phyloP scores from a whole-genome alignment of 2,797 vertebrate genomes.

The Brotula barbata region DNA sequence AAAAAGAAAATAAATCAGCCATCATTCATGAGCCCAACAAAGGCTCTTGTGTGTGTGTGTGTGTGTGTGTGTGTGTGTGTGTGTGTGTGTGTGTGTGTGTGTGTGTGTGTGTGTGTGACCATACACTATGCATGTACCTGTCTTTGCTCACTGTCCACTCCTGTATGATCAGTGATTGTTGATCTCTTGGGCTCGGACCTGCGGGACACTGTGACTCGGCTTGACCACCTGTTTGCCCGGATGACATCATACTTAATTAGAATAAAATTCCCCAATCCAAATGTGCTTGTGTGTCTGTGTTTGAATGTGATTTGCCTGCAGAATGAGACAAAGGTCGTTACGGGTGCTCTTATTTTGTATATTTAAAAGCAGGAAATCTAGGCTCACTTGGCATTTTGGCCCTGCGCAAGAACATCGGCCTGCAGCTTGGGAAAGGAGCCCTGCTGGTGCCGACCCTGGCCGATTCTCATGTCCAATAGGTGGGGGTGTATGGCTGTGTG shows the following conservation, averaged over 20 bases:
- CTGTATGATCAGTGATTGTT: constrained; percentile 80
- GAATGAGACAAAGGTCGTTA: not conserved
- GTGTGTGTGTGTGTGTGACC: not conserved
- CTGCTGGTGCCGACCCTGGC: constrained; percentile 94
- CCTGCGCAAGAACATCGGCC: constrained; percentile 88
- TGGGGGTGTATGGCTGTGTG: constrained; percentile 97
- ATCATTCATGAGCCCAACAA: not conserved
- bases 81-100: constrained; percentile 5
- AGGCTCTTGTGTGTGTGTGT: not conserved
- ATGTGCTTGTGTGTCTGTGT: not conserved
- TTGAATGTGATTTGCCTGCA: not conserved
- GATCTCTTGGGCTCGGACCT: constrained; percentile 82
- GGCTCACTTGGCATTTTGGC: constrained; percentile 92
- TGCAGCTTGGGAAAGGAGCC: constrained; percentile 96
- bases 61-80: constrained; percentile 9
- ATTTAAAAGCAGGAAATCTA: constrained; percentile 3
- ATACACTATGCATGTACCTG: constrained; percentile 72
- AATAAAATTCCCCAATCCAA: not conserved
- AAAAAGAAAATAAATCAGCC: constrained; percentile 52
- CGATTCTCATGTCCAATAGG: constrained; percentile 97
- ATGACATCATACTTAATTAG: constrained; percentile 8
- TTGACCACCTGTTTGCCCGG: constrained; percentile 84
- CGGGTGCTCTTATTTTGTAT: not conserved
- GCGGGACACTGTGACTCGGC: constrained; percentile 83
- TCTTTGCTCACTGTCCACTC: constrained; percentile 87